Evolutionary conservation across 1,140 invertebrate genomes (phyloP), one percentile per base, ranked within the genome.

Genomic region (Drosophila elegans): DNA sequence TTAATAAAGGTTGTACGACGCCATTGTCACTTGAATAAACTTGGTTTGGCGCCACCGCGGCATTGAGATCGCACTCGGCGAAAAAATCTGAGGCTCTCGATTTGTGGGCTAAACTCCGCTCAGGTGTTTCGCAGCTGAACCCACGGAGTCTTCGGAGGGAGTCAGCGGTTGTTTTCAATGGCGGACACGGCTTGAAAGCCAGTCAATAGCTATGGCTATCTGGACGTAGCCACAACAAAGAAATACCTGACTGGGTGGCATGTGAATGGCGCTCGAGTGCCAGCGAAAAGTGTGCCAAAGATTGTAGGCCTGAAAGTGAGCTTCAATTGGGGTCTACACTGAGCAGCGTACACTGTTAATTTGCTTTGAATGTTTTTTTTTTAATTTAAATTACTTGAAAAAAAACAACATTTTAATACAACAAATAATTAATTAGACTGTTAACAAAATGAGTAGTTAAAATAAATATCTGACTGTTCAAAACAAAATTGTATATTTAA

Each of bases 201-300:
- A 55, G 36, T 55, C 49, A 48, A 71, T 38, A 36, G 67, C 27
- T 34, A 44, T 63, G 25, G 29, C 16, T 63, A 12, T 32, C 38
- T 59, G 44, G 45, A 54, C 53, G 71, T 71, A 66, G 80, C 44
- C 71, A 60, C 34, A 64, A 56, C 46, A 72, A 56, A 38, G n/a
- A 39, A 52, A 52, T 66, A 53, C 27, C 59, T 63, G 41, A 44
- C 55, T 78, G 56, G 74, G 74, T 77, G 74, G 71, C 64, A 56
- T 66, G 56, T 66, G 49, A 73, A 73, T 73, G 63, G 27, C 56
- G 53, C 54, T 85, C 51, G 45, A 86, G 82, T 82, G 75, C 69
- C 44, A 48, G 52, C 57, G 34, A 79, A 88, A 88, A 88, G 83
- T 88, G 83, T 88, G 83, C 83, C 84, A 89, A 84, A 84, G 75